Percentiles rank a stretch among this genome's conserved stretches.
Conservation (phyloP, 2,888 invertebrate genomes). For the Andrena camellia region DNA sequence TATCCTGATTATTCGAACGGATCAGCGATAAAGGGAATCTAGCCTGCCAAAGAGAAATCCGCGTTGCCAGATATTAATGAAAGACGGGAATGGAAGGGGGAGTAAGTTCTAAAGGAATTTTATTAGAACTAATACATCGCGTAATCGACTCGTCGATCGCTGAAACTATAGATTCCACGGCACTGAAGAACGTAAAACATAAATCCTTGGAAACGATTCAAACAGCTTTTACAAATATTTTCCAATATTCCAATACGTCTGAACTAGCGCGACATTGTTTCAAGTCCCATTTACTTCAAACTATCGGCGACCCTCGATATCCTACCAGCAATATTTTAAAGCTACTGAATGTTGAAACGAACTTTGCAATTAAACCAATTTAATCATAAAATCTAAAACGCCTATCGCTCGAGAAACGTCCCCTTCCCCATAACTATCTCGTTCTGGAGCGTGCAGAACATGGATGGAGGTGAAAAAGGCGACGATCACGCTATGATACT, state of each 20-base stretch:
- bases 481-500: background rate
- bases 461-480: slow-evolving; percentile 18
- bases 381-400: background rate
- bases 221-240: background rate
- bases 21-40: background rate
- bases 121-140: background rate
- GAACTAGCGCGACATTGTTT: background rate
- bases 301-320: too few relatives aligned
- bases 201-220: background rate
- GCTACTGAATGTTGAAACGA: too few relatives aligned
- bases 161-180: slow-evolving; percentile 1
- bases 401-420: background rate
- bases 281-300: too few relatives aligned
- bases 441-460: too few relatives aligned
- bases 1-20: background rate
- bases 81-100: background rate
- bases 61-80: background rate
- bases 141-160: background rate
- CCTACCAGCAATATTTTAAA: too few relatives aligned
- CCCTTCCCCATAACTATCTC: too few relatives aligned
- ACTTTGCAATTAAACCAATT: background rate
- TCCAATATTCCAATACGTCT: slow-evolving; percentile 7
- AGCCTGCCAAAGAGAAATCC: background rate
- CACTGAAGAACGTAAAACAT: background rate
- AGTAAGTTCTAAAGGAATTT: background rate